Evolutionary conservation across 1,140 invertebrate genomes (phyloP), one percentile per base, ranked within the genome.

Genomic region (Drosophila ambigua): DNA sequence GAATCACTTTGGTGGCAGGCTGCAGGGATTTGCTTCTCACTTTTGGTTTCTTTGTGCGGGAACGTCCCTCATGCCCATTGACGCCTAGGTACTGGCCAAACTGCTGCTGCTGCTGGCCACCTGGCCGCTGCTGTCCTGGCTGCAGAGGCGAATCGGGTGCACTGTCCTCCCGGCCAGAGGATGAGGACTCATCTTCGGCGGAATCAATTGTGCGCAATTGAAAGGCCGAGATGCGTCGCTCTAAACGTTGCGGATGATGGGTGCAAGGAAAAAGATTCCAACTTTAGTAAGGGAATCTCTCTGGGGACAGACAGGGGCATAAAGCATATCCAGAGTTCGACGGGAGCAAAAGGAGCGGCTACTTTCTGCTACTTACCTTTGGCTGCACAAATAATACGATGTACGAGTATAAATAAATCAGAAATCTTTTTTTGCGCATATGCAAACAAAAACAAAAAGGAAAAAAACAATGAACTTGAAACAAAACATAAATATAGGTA

Each of bases 191-290:
- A 88, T 90, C 90, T 74, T 91, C 90, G 68, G 73, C 88, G 63
- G 90, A 91, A 82, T 91, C 90, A 77, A 91, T 91, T 52, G 88
- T 79, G 43, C 82, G 75, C 64, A 91, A 87, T 82, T 91, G 90
- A 85, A 68, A 91, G 62, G 90, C 90, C 80, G 90, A 91, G 79
- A 91, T 91, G 55, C 90, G 90, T 74, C 90, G 90, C 64, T 91
- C 90, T 91, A 77, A 44, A 74, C 76, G 28, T 23, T 54, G n/a
- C 7, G 11, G 41, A 43, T 23, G 46, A 85, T 51, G 8, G 54
- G 28, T 24, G 2, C 23, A 24, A 24, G 2, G 1, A 24, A 24
- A 24, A 39, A 79, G n/a, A 31, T 35, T 6, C 35, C 9, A 26
- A 9, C 31, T 59, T 83, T 68, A 75, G 26, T 78, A 53, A 3